phyloP scores from a whole-genome alignment of 2,888 invertebrate genomes.

The Acleris laterana region DNA sequence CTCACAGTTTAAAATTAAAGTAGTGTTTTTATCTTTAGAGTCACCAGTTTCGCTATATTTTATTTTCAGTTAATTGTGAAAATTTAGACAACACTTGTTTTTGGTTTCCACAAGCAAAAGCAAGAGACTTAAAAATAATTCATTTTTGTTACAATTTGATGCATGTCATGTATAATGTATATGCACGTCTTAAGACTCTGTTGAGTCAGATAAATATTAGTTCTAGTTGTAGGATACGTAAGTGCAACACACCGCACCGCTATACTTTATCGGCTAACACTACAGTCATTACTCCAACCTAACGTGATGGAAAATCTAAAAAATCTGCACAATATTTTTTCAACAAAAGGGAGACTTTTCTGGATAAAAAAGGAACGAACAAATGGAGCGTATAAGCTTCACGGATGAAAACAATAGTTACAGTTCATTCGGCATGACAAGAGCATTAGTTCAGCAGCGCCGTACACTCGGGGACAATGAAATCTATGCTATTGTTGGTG shows the following conservation, averaged over 20 bases:
- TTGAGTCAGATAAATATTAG: too few species aligned
- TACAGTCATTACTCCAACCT: constrained; percentile 9
- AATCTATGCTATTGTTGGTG: constrained; percentile 30
- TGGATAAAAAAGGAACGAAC: constrained; percentile 32
- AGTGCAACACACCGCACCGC: neutral
- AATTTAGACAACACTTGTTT: too few species aligned
- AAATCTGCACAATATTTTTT: constrained; percentile 32
- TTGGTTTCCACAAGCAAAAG: too few species aligned
- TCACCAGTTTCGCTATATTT: too few species aligned
- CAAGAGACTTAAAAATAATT: too few species aligned
- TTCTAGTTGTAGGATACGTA: too few species aligned
- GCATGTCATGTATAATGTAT: too few species aligned
- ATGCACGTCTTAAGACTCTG: too few species aligned
- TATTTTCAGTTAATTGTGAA: too few species aligned
- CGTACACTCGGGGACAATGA: constrained; percentile 51
- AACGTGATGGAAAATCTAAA: constrained; percentile 19
- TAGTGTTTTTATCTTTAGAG: too few species aligned
- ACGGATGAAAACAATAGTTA: constrained; percentile 64
- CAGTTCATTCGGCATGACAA: constrained; percentile 65
- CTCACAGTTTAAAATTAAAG: too few species aligned
- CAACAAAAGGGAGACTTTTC: constrained; percentile 33
- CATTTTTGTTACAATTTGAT: too few species aligned
- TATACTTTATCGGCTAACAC: neutral
- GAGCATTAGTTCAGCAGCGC: constrained; percentile 55
- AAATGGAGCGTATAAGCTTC: constrained; percentile 41